Base-by-base conservation (phyloP, 2,888 invertebrate species). In the Agonopterix subpropinquella region DNA sequence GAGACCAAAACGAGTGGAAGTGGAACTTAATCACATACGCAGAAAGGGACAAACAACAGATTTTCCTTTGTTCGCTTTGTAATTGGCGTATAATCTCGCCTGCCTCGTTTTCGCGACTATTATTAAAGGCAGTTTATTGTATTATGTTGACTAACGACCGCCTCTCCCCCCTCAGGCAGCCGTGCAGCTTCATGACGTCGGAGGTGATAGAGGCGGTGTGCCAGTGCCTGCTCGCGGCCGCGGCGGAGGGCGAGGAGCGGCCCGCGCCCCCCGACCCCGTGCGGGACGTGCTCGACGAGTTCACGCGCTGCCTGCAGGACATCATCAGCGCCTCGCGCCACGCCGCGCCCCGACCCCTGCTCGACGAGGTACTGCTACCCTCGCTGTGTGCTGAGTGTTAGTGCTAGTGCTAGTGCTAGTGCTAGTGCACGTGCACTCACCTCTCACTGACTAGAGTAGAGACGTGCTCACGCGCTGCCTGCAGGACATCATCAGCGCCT, bases 161-260 rank as follows among this genome's bases (percentile, higher is more conserved):
- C 36, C 64, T 28, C 28, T 28, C 28, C 28, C 18, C 7, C 7
- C 28, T 28, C 73, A 95, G 94, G 64, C 92, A 93, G 81, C 94
- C 97, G 9, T 96, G 96, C 82, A 96, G 94, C 67, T 97, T 96
- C 80, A 94, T 99, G 80, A 98, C 98, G 1, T 92, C 94, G 47
- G 98, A 98, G 73, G 98, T 99, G 41, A 95, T 98, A 11, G 98
- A 98, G 77, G 98, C 98, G 47, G 98, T 98, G 9, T 96, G 97
- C 68, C 95, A 97, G 72, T 98, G 99, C 78, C 90, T 99, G 74
- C 88, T 99, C 69, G 97, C 98, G n/a, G 95, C 97, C 67, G 96
- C 96, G 4, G 95, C 94, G 63, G 95, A 95, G 71, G 92, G 93
- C 44, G 94, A 69, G 92, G 28, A 28, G 28, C 39, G 39, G 1